Conservation (phyloP, 2,113 vertebrate species). For the Brachionichthys hirsutus region DNA sequence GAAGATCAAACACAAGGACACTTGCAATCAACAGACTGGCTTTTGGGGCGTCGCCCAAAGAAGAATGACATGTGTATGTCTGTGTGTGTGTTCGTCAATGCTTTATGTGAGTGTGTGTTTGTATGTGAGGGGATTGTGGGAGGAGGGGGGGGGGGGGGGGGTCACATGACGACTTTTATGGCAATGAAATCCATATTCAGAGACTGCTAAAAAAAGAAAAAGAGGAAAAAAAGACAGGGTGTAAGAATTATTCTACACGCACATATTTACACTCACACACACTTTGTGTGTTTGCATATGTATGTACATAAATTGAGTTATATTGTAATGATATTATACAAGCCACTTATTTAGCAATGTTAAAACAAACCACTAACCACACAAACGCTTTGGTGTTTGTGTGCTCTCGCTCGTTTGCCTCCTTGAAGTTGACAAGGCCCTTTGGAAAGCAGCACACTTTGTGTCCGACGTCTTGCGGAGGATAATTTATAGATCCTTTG, state of each 20-base stretch:
- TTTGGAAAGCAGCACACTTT: slow-evolving; percentile 72
- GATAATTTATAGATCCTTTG: slow-evolving; percentile 76
- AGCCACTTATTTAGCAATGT: slow-evolving; percentile 81
- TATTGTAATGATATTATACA: slow-evolving; percentile 78
- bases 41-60: slow-evolving; percentile 48
- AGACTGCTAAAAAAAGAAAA: slow-evolving; percentile 58
- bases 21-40: slow-evolving; percentile 44
- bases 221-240: slow-evolving; percentile 66
- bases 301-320: slow-evolving; percentile 78
- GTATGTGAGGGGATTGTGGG: slow-evolving; percentile 37
- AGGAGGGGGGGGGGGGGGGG: neutral
- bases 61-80: slow-evolving; percentile 31
- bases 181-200: slow-evolving; percentile 59
- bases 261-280: slow-evolving; percentile 77
- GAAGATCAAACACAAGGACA: slow-evolving; percentile 45
- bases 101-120: slow-evolving; percentile 37
- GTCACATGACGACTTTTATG: slow-evolving; percentile 57
- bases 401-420: slow-evolving; percentile 63
- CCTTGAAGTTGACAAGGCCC: slow-evolving; percentile 70
- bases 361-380: slow-evolving; percentile 83
- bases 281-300: slow-evolving; percentile 75
- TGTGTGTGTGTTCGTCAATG: slow-evolving; percentile 27
- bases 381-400: slow-evolving; percentile 73
- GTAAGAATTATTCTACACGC: slow-evolving; percentile 77
- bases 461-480: slow-evolving; percentile 63